Base-by-base conservation (phyloP, 1,140 invertebrate genomes). In the Drosophila pruinosa region DNA sequence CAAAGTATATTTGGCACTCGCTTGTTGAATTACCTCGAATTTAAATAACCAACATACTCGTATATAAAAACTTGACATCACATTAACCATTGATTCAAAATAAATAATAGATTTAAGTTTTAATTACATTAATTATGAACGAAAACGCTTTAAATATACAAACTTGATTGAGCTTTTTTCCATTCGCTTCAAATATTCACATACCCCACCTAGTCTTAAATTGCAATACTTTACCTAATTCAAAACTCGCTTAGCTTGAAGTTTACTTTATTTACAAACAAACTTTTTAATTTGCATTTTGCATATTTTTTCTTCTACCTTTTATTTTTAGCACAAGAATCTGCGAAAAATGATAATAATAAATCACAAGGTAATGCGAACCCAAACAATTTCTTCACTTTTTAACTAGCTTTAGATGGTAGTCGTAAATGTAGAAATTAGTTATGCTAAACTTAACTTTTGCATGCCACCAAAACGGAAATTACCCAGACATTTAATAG, bases 291-390 rank as follows among this genome's bases (percentile, higher is more conserved):
- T 65, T 71, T 57, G 38, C 14, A 50, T 50, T 48, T 67, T 74
- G 47, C 65, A 21, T 26, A 47, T 58, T 56, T 71, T 72, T 69
- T 63, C 43, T 83, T 89, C 74, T 71, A 75, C 69, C 58, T 74
- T 90, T 90, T 78, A 71, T 85, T 90, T 90, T 78, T 85, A 90
- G 89, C 78, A 71, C 89, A 88, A 85, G 89, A 90, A 83, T 83
- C 89, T 88, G 89, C 89, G 83, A 90, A 88, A 88, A 89, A 88
- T 76, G 89, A 90, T 85, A 90, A 88, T 80, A 90, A 90, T 76
- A 90, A 90, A 89, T 65, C 85, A 90, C 86, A 90, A 90, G 89
- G 85, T 90, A 90, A 78, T 53, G 68, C 77, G 52, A 45, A 28
- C 15, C n/a, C 4, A 21, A 53, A 53, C 24, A 43, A 41, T 47